phyloP scores from a whole-genome alignment of 1,140 invertebrate species.

The Sinella curviseta region DNA sequence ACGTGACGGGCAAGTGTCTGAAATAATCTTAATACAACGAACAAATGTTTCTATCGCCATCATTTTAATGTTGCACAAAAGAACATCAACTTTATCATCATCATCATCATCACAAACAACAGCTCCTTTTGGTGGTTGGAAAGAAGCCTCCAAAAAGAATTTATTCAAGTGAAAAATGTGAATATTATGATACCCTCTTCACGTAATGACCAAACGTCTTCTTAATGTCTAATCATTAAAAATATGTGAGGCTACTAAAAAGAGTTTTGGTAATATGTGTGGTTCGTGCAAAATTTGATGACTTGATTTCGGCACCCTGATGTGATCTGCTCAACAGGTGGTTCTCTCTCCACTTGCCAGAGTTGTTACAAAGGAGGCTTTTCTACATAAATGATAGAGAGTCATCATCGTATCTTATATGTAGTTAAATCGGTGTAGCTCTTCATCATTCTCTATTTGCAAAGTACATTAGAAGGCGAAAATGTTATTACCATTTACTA shows the following conservation, averaged over 20 bases:
- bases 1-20: background rate
- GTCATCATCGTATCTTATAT: too few species aligned
- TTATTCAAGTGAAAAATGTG: background rate
- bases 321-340: constrained; percentile 46
- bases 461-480: background rate
- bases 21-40: background rate
- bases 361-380: background rate
- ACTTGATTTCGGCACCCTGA: constrained; percentile 46
- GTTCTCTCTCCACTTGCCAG: constrained; percentile 22
- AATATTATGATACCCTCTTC: constrained; percentile 9
- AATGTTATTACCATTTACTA: too few species aligned
- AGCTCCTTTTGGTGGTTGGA: background rate
- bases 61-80: constrained; percentile 1
- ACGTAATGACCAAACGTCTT: constrained; percentile 9
- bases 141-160: background rate
- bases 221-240: constrained; percentile 16
- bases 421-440: too few species aligned
- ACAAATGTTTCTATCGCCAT: constrained; percentile 7
- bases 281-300: constrained; percentile 48
- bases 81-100: background rate
- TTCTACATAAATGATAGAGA: too few species aligned
- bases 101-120: background rate
- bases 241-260: constrained; percentile 7
- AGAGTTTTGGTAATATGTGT: background rate
- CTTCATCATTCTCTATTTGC: background rate